phyloP scores from a whole-genome alignment of 2,797 vertebrate genomes.

The Rhinoraja longicauda region DNA sequence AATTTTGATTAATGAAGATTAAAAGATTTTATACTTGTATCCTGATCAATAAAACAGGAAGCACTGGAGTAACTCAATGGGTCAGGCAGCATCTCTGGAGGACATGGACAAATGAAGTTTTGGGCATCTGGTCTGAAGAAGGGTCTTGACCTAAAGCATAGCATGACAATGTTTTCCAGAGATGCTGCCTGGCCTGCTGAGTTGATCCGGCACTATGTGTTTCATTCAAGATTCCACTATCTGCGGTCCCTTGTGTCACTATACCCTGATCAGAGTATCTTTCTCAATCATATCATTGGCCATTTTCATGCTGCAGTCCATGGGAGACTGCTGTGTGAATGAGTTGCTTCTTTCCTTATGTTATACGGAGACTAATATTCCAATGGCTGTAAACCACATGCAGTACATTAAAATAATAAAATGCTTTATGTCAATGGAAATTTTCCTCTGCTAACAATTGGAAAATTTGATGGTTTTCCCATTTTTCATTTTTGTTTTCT shows the following conservation, averaged over 20 bases:
- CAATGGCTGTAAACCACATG: background rate
- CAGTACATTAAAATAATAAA: background rate
- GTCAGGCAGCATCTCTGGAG: too few species aligned
- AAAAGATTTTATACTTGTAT: background rate
- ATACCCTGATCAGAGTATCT: background rate
- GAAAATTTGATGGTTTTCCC: background rate
- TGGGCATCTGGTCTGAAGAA: too few species aligned
- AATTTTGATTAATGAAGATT: background rate
- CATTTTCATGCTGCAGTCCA: background rate
- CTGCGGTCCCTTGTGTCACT: too few species aligned
- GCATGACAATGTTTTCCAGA: too few species aligned
- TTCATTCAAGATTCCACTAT: too few species aligned
- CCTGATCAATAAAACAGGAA: too few species aligned
- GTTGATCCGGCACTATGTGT: too few species aligned
- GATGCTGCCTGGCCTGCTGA: too few species aligned
- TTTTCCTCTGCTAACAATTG: background rate
- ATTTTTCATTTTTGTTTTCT: background rate
- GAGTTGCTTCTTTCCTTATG: background rate
- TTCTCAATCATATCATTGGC: background rate
- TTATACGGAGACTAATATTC: background rate
- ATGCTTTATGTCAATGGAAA: background rate
- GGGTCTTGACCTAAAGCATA: too few species aligned
- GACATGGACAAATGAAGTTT: too few species aligned
- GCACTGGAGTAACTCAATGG: too few species aligned
- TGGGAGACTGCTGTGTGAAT: background rate